These are phyloP conservation scores for Thymallus thymallus DNA, from an alignment of 2,113 vertebrate species.

Conservation along the genomic window DNA sequence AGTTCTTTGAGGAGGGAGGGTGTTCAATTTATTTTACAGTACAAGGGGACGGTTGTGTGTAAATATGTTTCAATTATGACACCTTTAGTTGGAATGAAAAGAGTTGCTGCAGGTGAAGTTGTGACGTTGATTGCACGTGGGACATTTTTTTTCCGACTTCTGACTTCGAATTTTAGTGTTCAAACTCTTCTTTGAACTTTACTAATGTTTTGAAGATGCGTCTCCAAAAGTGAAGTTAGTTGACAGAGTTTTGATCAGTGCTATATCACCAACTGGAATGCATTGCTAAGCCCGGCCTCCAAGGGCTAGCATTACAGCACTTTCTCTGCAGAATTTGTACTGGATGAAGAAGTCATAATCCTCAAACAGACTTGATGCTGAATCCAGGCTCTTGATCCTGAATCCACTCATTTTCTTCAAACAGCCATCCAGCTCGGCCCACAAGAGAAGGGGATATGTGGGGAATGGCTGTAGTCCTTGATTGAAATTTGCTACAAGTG, in stretches of 20 bases:
- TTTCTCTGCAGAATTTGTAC: conserved; percentile 62
- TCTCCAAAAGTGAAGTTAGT: conserved; percentile 42
- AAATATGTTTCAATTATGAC: no score
- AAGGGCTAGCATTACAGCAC: conserved; percentile 54
- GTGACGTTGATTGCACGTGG: no score
- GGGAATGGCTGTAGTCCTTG: conserved; percentile 60
- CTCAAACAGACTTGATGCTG: conserved; percentile 72
- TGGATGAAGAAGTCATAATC: conserved; percentile 71
- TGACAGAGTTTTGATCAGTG: conserved; percentile 55
- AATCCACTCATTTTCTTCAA: conserved; percentile 77
- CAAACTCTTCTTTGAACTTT: conserved; percentile 17
- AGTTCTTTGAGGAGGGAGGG: no score
- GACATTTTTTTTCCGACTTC: no score
- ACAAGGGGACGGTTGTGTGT: no score
- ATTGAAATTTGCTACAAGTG: conserved; percentile 73
- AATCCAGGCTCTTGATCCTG: conserved; percentile 76
- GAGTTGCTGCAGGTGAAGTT: no score
- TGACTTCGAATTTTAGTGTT: no score
- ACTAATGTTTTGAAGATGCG: conserved; percentile 56
- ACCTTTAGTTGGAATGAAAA: no score
- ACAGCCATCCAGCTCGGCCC: conserved; percentile 57
- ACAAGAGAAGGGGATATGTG: conserved; percentile 64
- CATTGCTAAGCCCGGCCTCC: conserved; percentile 50
- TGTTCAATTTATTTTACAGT: no score
- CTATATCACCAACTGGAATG: conserved; percentile 45